Evolutionary conservation across 2,888 invertebrate species (phyloP), one percentile per base, ranked within the genome.

Genomic region (Camptogramma bilineatum): DNA sequence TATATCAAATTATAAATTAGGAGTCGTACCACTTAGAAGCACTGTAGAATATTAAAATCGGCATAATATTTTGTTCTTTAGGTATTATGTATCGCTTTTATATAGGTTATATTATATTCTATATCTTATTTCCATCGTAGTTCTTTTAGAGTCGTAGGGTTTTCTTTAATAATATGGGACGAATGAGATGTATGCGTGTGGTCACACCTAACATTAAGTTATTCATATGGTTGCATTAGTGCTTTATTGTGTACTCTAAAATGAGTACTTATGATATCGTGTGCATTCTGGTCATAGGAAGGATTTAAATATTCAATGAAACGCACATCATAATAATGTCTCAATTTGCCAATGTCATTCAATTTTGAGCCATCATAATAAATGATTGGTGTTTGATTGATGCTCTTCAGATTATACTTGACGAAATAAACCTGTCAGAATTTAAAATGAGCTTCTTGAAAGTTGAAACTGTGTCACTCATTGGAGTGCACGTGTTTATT

Each of bases 281-380:
- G 93, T 91, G 88, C 85, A 83, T 87, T 92, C 93, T 93, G 93
- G 93, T 93, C 93, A 93, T 91, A 88, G 85, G 81, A 78, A 84
- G 80, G 72, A 83, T 75, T 83, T 83, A 84, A 73, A 79, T 76
- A 80, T 76, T 79, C 81, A 71, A 44, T 44, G 7, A 44, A 44
- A 44, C 44, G 44, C 44, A 44, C 17, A 17, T 44, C 17, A 5
- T 44, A n/a, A 39, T 39, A 4, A 44, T 44, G 17, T 44, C 42
- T 16, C 10, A 42, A 16, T n/a, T n/a, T 42, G 42, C 42, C 16
- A 31, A 5, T 31, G 10, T 9, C 2, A 28, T 31, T 9, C 8
- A 31, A 31, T 31, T 31, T 9, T 9, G 31, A 31, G 31, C 31
- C 8, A 9, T 9, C 31, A 9, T 31, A 8, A 31, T 3, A 9